phyloP scores from a whole-genome alignment of 2,113 vertebrate genomes.

The Apeltes quadracus region DNA sequence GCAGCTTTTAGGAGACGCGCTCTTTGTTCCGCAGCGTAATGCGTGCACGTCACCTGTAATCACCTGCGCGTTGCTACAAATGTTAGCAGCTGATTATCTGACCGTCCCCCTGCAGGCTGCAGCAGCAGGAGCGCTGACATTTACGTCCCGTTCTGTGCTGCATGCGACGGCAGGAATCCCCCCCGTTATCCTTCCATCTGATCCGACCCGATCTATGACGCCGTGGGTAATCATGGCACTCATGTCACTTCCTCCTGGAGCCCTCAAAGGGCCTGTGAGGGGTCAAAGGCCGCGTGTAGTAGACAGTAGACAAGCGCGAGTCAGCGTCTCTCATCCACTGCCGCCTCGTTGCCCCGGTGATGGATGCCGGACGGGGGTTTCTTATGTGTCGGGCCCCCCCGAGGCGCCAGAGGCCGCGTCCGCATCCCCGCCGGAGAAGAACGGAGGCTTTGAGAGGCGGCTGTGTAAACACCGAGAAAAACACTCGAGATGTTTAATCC shows the following conservation, averaged over 20 bases:
- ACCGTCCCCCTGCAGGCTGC: background rate
- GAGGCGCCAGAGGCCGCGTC: slow-evolving; percentile 43
- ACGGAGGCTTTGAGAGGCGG: slow-evolving; percentile 39
- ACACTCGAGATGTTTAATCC: slow-evolving; percentile 54
- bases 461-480: slow-evolving; percentile 39
- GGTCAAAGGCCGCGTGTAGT: too few species aligned
- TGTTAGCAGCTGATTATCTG: background rate
- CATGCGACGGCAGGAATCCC: slow-evolving; percentile 24
- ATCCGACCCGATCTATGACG: too few species aligned
- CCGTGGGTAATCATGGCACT: too few species aligned
- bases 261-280: too few species aligned
- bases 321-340: slow-evolving; percentile 28
- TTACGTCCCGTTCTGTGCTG: slow-evolving; percentile 25
- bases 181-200: slow-evolving; percentile 43
- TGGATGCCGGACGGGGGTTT: slow-evolving; percentile 11
- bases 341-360: slow-evolving; percentile 15
- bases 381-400: slow-evolving; percentile 11
- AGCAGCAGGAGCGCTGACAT: slow-evolving; percentile 26
- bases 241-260: too few species aligned
- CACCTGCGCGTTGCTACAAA: background rate
- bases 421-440: slow-evolving; percentile 27
- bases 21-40: background rate
- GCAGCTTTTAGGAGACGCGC: background rate
- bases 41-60: background rate
- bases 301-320: too few species aligned